Evolutionary conservation across 2,113 vertebrate species (phyloP).

Genomic region (Pelodiscus sinensis): DNA sequence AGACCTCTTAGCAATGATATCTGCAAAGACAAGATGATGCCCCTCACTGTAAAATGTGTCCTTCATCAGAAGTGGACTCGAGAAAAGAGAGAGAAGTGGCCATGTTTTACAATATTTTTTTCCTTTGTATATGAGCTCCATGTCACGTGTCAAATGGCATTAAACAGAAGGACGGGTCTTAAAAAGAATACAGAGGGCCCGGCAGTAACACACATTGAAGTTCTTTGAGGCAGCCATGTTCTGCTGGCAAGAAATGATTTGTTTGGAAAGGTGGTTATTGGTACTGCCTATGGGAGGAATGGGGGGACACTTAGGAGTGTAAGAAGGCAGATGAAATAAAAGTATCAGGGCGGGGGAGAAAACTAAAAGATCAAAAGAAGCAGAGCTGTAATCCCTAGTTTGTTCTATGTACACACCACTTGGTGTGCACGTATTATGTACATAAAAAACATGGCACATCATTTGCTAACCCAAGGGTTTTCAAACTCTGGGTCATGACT

Average conservation of each 20-base stretch:
- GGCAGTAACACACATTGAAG: background rate
- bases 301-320: background rate
- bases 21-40: background rate
- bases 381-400: background rate
- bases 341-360: background rate
- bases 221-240: background rate
- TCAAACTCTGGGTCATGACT: too few relatives aligned
- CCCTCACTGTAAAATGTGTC: background rate
- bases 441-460: background rate
- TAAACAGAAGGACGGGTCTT: accelerated
- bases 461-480: background rate
- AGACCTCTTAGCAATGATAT: background rate
- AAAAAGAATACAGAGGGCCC: background rate
- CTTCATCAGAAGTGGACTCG: background rate
- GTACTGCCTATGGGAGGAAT: accelerated
- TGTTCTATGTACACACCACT: background rate
- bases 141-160: background rate
- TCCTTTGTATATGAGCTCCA: accelerated
- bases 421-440: background rate
- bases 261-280: background rate
- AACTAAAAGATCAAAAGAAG: background rate
- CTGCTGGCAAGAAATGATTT: background rate
- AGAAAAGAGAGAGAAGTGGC: accelerated
- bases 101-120: background rate
- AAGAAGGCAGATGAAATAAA: background rate